Evolutionary conservation across 2,113 vertebrate species (phyloP).

Genomic region (Rallus limicola): DNA sequence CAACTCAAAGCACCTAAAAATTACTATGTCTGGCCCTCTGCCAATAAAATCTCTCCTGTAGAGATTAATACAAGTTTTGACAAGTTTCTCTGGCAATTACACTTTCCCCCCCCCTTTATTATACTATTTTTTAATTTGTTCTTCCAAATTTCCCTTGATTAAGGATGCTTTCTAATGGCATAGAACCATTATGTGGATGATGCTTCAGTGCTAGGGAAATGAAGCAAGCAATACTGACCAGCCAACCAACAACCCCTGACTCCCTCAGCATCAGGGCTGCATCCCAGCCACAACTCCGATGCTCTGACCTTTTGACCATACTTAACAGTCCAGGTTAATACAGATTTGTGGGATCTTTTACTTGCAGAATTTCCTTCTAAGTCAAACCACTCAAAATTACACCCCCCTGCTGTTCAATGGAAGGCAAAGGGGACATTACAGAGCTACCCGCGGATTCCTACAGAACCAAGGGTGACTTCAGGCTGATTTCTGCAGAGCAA

Average conservation of each 20-base stretch:
- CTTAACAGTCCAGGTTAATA: not conserved
- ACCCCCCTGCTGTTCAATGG: not conserved
- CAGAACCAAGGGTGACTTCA: not conserved
- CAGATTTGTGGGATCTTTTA: not conserved
- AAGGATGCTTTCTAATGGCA: not conserved
- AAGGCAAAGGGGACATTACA: not conserved
- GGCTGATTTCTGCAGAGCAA: not conserved
- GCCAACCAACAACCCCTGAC: not conserved
- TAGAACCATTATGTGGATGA: not conserved
- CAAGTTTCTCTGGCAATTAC: not conserved
- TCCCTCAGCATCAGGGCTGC: not conserved
- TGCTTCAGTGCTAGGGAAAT: not conserved
- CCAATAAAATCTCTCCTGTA: not conserved
- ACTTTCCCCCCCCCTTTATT: not conserved
- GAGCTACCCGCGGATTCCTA: not conserved
- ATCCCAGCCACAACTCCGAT: not conserved
- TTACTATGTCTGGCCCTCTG: not conserved
- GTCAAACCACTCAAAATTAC: not conserved
- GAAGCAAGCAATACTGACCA: not conserved
- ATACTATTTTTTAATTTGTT: not conserved
- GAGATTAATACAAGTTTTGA: not conserved
- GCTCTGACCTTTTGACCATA: not conserved
- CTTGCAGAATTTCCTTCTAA: not conserved
- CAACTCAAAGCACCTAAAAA: not conserved
- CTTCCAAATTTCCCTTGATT: not conserved